Evolutionary conservation across 2,888 invertebrate genomes (phyloP), one percentile per base, ranked within the genome.

Genomic region (Chymomyza amoena): DNA sequence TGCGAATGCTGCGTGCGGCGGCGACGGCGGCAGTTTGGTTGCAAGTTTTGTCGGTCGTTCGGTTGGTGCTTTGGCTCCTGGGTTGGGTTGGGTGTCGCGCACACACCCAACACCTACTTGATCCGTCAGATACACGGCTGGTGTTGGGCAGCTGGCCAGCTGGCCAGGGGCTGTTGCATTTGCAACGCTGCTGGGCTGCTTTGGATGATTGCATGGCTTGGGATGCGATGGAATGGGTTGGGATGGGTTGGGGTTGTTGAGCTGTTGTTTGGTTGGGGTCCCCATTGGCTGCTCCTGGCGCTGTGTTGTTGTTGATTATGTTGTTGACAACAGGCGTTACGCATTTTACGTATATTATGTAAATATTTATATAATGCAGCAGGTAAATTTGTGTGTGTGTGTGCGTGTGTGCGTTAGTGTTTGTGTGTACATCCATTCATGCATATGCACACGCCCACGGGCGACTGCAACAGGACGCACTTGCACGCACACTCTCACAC

Each of bases 301-400:
- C 32, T 32, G 7, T 32, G 73, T 79, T 82, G 81, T 76, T 84
- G 84, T 86, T 88, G 84, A 88, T 84, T 80, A 88, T 89, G 89
- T 89, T 90, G 90, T 89, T 90, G 90, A 89, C 90, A 89, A 89
- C 89, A 83, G 89, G 87, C 89, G 88, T 90, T 88, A 89, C 81
- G 84, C 88, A 87, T 84, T 88, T 81, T 87, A 79, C 84, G 79
- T 83, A 77, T 87, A 84, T 85, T 81, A 87, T 84, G 85, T 84
- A 89, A 90, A 89, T 90, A 89, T 89, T 90, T 89, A 85, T 85
- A 80, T 82, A 89, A 84, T 85, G 87, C 87, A 88, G 85, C 88
- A 80, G 87, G 84, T 87, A 82, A 85, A 85, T 85, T 75, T 75
- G 79, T 76, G 73, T 77, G 73, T 75, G 65, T n/a, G 66, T 32